Conservation (phyloP, 2,888 invertebrate species). For the Lacanobia oleracea region DNA sequence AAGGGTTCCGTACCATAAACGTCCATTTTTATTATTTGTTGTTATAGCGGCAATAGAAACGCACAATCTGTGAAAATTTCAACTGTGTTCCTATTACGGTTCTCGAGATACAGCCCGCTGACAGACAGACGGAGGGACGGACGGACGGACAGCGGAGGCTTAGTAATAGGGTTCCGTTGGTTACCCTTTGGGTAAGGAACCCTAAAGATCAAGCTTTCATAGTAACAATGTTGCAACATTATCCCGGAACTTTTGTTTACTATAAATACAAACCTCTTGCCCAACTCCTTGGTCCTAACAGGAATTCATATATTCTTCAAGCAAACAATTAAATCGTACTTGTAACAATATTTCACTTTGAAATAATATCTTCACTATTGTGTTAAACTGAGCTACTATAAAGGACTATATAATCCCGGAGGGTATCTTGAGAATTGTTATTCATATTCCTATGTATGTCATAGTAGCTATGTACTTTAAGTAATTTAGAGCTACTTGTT, state of each 20-base stretch:
- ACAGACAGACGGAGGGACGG: no score
- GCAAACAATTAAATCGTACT: background rate
- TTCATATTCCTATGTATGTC: background rate
- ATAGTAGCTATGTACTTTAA: background rate
- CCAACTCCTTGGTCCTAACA: background rate
- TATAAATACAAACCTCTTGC: background rate
- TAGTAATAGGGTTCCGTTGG: no score
- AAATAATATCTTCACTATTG: background rate
- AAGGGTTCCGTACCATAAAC: no score
- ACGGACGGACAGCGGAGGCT: no score
- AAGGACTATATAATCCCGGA: background rate
- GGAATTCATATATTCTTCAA: conserved; percentile 2
- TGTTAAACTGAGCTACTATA: background rate
- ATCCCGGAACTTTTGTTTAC: background rate
- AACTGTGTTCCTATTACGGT: no score
- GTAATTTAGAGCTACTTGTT: background rate
- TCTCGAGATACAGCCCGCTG: no score
- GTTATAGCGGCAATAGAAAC: no score
- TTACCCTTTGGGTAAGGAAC: no score
- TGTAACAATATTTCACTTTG: background rate
- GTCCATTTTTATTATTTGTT: no score
- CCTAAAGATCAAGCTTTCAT: background rate
- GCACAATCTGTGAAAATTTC: no score
- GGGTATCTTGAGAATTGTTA: background rate
- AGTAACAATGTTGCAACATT: background rate